These are phyloP conservation scores for Stomorhina lunata DNA, from an alignment of 2,888 invertebrate species.

Conservation along the genomic window DNA sequence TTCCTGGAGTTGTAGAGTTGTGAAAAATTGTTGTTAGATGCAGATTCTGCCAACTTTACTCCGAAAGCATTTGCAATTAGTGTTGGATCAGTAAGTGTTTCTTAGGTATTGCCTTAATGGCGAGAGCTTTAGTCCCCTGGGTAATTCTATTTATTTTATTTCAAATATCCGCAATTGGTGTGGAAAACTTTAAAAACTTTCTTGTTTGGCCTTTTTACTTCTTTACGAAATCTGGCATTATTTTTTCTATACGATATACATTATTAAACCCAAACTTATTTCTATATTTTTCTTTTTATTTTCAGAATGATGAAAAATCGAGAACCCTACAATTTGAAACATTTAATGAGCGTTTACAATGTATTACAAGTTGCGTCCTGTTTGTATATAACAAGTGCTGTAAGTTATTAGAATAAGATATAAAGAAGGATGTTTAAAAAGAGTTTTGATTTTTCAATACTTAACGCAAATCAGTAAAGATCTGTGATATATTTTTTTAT, in stretches of 20 bases:
- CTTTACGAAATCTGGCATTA: conserved; percentile 20
- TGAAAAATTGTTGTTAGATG: background rate
- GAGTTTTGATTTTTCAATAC: no score
- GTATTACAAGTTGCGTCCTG: conserved; percentile 85
- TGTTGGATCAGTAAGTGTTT: background rate
- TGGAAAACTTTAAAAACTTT: conserved; percentile 37
- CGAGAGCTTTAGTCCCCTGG: background rate
- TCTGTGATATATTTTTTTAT: no score
- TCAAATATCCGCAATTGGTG: conserved; percentile 3
- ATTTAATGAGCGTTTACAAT: conserved; percentile 88
- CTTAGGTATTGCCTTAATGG: background rate
- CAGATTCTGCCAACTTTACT: background rate
- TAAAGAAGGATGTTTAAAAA: no score
- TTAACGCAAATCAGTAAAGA: no score
- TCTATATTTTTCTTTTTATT: background rate
- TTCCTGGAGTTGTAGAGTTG: background rate
- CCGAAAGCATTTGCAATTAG: background rate
- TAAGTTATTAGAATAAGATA: no score
- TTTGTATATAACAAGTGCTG: conserved; percentile 71
- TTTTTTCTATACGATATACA: background rate
- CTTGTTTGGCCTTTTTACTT: conserved; percentile 4
- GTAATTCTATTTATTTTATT: conserved; percentile 12
- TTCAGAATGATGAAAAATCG: conserved; percentile 84
- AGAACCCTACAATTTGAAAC: conserved; percentile 84
- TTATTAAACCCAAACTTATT: background rate